Conservation (phyloP, 2,797 vertebrate species). For the Synaphobranchus kaupii region DNA sequence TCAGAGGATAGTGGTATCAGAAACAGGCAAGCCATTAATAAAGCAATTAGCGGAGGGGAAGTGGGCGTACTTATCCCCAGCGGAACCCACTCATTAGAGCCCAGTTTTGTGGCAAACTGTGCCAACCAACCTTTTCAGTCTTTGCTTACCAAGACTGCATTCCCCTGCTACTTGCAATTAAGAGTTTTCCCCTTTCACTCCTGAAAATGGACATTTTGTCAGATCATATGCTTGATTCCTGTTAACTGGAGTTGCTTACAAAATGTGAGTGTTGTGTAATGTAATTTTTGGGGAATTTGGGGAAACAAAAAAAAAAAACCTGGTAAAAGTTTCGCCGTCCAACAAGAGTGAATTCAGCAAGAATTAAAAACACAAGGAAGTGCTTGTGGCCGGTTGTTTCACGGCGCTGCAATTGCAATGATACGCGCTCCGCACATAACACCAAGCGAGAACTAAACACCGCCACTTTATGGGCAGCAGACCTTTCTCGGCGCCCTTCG, state of each 20-base stretch:
- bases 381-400: not conserved
- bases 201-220: constrained; percentile 41
- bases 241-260: constrained; percentile 34
- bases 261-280: constrained; percentile 29
- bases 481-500: not conserved
- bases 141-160: constrained; percentile 49
- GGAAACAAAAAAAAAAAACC: not conserved
- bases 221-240: constrained; percentile 39
- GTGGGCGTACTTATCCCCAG: constrained; percentile 55
- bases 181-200: constrained; percentile 37
- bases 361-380: constrained; percentile 1
- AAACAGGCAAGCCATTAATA: constrained; percentile 61
- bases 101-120: constrained; percentile 55
- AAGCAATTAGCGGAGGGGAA: constrained; percentile 60
- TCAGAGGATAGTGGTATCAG: constrained; percentile 52
- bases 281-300: not conserved
- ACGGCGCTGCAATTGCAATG: not conserved
- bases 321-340: constrained; percentile 6
- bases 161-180: constrained; percentile 47
- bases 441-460: not conserved
- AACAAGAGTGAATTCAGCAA: constrained; percentile 18
- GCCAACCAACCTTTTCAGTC: constrained; percentile 58
- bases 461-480: not conserved
- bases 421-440: not conserved
- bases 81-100: constrained; percentile 60